Base-by-base conservation (phyloP, 1,140 invertebrate species). In the Drosophila pectinifera region DNA sequence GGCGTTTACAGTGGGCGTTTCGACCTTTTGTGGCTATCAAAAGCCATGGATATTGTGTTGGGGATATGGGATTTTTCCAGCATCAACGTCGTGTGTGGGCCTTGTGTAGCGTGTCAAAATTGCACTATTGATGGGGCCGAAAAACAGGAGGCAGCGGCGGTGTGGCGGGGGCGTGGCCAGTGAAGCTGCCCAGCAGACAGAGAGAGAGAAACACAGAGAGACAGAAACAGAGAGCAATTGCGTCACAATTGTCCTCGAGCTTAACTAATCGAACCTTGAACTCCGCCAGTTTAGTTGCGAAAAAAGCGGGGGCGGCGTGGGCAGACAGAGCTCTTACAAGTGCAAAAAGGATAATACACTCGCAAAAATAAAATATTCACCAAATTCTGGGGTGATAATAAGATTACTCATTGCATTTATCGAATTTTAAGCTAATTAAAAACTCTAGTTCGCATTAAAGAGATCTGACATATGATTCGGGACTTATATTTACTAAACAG, bases 231-330 rank as follows among this genome's bases (percentile, higher is more conserved):
- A 51, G 36, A 73, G 36, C 61, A 77, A 77, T 78, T 78, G 74
- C 74, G 74, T 78, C 74, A 78, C 64, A 61, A 77, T 68, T 61
- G 74, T 77, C 74, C 74, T 78, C 74, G 31, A 41, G 61, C 18
- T 14, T 53, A 67, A 58, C 68, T 72, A 76, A 76, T 69, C 56
- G 39, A 77, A 70, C 73, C 74, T 78, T 78, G 74, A 78, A 78
- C 74, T 78, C 73, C 57, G 39, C 26, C 45, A 39, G 28, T 49
- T 63, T 24, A 62, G 24, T 26, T 31, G 36, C 36, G 7, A 61
- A 14, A 45, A 49, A 22, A 34, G 28, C 3, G 18, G 24, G 41
- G 36, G 18, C 3, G 20, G 28, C 20, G 36, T 65, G 36, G 45
- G 36, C 64, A 68, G 64, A 68, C 64, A 36, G 73, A 76, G 63